Evolutionary conservation across 2,113 vertebrate genomes (phyloP).

Genomic region (Passerina amoena): DNA sequence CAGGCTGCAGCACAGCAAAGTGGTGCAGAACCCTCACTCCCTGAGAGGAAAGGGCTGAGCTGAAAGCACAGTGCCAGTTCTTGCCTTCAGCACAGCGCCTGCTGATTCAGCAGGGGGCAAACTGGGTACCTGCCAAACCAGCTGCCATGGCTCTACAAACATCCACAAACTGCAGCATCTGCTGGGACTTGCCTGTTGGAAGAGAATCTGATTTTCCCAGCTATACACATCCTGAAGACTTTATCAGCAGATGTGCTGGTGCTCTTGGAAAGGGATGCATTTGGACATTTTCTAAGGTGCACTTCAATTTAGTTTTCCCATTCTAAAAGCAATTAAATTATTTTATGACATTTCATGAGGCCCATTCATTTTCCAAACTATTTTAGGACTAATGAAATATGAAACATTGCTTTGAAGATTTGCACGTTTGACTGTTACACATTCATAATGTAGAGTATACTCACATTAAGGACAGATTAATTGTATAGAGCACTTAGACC

Average conservation of each 20-base stretch:
- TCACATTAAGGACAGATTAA: not conserved
- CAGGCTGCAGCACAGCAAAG: not conserved
- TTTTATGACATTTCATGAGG: not conserved
- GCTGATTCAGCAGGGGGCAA: slow-evolving; percentile 18
- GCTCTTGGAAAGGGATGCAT: not conserved
- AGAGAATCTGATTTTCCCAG: not conserved
- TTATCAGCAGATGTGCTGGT: slow-evolving; percentile 3
- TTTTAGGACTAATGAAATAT: not conserved
- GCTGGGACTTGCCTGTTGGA: not conserved
- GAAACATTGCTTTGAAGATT: not conserved
- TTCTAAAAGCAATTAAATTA: not conserved
- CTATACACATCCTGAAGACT: not conserved
- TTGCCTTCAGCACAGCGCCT: not conserved
- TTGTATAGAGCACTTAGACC: not conserved
- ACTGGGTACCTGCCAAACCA: not conserved
- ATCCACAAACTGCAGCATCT: not conserved
- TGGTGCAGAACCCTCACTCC: accelerated
- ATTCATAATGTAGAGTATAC: not conserved
- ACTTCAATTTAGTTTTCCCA: not conserved
- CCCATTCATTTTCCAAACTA: not conserved
- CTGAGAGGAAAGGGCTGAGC: not conserved
- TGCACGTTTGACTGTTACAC: not conserved
- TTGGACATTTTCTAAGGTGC: not conserved
- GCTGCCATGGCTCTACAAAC: not conserved
- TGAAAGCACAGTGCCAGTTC: not conserved